Base-by-base conservation (phyloP, 1,140 invertebrate species). In the Saccostrea echinata region DNA sequence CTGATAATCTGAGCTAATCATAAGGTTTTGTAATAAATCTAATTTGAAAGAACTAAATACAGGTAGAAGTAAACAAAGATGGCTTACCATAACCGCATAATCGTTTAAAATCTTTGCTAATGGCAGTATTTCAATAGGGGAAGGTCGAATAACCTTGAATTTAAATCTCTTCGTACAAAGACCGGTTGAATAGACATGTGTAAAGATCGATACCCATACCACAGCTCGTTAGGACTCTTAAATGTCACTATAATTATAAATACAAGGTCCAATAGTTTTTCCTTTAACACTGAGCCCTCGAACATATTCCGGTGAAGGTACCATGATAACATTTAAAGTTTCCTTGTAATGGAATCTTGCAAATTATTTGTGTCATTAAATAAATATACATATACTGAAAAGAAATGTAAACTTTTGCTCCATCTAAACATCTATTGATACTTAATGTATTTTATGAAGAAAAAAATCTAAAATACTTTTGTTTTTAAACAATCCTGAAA, bases 31-130 rank as follows among this genome's bases (percentile, higher is more conserved):
- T 76, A 76, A 76, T 76, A 12, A 76, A 76, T 76, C 68, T 76
- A 76, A 76, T 76, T 33, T 76, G 24, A 76, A 76, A 76, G 68
- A 76, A 76, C 68, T 33, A 33, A 24, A 76, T 16, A 76, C 68
- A 76, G 27, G 13, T 33, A 16, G 68, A 76, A 33, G 68, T 76
- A 76, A 76, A 76, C 68, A 76, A 76, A 76, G 11, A 76, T 76
- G 68, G 68, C 68, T 76, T 76, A 76, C 68, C 68, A 76, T 76
- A 76, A 27, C 30, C 27, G 24, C 13, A 33, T 76, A 76, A 76
- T 76, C 68, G 30, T 76, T 33, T 76, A 16, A 76, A 76, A 76
- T 76, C 68, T 76, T 76, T 76, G 30, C 68, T 76, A 76, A 76
- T 76, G 68, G 68, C 16, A 27, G 68, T 27, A 76, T 76, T 76